Base-by-base conservation (phyloP, 2,888 invertebrate species). In the Harpalus rubripes region DNA sequence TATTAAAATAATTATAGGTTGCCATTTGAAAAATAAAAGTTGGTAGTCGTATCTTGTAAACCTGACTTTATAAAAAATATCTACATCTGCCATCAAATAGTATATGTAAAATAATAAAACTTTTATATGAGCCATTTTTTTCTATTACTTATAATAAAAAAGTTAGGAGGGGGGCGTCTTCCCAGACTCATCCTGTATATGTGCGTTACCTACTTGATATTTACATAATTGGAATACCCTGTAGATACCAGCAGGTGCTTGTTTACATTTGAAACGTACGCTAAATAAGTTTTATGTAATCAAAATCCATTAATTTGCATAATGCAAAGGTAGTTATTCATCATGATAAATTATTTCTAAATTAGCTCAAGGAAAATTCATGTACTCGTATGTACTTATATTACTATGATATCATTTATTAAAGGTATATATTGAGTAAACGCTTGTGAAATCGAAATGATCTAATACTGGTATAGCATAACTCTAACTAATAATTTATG, bases 321-420 rank as follows among this genome's bases (percentile, higher is more conserved):
- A 68, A 68, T 26, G n/a, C 68, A 68, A 15, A n/a, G 68, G 39
- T 68, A 32, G n/a, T 68, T 15, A 26, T 68, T 39, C 32, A 68
- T 15, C 4, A 39, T 68, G 68, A 68, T 68, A 12, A 68, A 68
- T 68, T 12, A 68, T 32, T 32, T 68, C 15, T 15, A 7, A 68
- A 68, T 68, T 68, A 68, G 68, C 68, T 68, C 68, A 68, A 68
- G 68, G 68, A 68, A 68, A 68, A 39, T 68, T 63, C 39, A 32
- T 68, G 26, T n/a, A n/a, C n/a, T n/a, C n/a, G n/a, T 22, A 63
- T 18, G 12, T 52, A 52, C 44, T 52, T 52, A 52, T 12, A 44
- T 44, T 44, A 15, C 18, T 15, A 59, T 59, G 18, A 63, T 63
- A 63, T 63, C 63, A 63, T 68, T 68, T 39, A 68, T 68, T 39